Conservation (phyloP, 2,888 invertebrate genomes). For the Troides oblongomaculatus region DNA sequence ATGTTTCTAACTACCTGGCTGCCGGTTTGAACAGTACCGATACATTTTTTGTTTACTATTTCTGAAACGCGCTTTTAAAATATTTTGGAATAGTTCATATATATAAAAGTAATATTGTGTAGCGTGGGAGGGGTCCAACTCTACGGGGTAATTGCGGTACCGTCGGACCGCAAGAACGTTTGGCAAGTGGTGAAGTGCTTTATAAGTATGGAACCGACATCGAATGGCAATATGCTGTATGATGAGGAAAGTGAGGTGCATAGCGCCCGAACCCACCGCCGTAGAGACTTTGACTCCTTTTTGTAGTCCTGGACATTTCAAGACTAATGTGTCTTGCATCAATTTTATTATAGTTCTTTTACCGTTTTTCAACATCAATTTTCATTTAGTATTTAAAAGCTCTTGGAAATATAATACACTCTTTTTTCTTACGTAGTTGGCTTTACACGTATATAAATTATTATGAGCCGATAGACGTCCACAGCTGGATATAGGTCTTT, state of each 20-base stretch:
- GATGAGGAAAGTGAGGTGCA: conserved; percentile 69
- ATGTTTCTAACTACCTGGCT: conserved; percentile 40
- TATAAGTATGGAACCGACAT: conserved; percentile 55
- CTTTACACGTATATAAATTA: too few relatives aligned
- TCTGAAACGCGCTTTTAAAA: conserved; percentile 55
- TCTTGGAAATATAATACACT: too few relatives aligned
- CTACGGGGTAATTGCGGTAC: conserved; percentile 63
- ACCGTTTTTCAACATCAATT: too few relatives aligned
- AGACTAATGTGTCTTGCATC: not conserved
- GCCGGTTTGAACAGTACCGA: conserved; percentile 35
- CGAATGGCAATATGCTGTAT: conserved; percentile 48
- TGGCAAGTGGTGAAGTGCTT: conserved; percentile 63
- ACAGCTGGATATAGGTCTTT: too few relatives aligned
- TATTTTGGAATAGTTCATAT: conserved; percentile 43
- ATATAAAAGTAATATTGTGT: conserved; percentile 35
- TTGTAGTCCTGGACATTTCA: conserved; percentile 34
- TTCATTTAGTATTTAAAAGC: too few relatives aligned
- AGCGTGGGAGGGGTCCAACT: conserved; percentile 60
- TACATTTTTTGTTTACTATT: conserved; percentile 51
- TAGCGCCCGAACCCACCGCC: conserved; percentile 65
- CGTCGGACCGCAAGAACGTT: conserved; percentile 42
- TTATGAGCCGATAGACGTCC: too few relatives aligned
- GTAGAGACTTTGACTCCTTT: conserved; percentile 74
- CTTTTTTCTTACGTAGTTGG: too few relatives aligned
- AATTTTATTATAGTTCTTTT: too few relatives aligned